Evolutionary conservation across 1,140 invertebrate species (phyloP), one percentile per base, ranked within the genome.

Genomic region (Eueides isabella): DNA sequence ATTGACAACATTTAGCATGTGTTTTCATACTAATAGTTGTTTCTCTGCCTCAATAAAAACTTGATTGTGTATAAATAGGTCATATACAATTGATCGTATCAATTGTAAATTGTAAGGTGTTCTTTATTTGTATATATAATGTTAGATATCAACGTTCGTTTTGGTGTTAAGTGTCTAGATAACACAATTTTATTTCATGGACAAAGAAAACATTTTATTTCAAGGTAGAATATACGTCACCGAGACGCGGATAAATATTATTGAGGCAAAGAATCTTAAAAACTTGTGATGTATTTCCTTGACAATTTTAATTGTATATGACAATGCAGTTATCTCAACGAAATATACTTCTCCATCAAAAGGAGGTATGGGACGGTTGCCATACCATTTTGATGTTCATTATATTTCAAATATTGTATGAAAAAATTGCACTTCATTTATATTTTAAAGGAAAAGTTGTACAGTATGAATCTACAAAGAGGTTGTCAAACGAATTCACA

Each of bases 1-100:
- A 62, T 69, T 72, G 61, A 26, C 75, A 79, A 73, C 76, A 63
- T 80, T 80, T 69, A 80, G 73, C 84, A 87, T 80, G 84, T 83
- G 84, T 84, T 81, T 78, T 79, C 31, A 71, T 67, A 31, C n/a
- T 73, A 74, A 70, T 61, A 73, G 66, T 72, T 69, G 71, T 70
- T 78, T 38, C 30, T 72, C 48, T 28, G 38, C 16, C 61, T 71
- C 62, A 64, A 71, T 71, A 41, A 64, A 61, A 71, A 63, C 61
- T 71, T 64, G 28, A 48, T 63, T 71, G 35, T 71, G 35, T 71
- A 33, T 69, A 69, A 65, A 68, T 74, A 74, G 72, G 67, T 70
- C 61, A 65, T 68, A 72, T 65, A 38, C 33, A 67, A 71, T 64
- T 71, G 69, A 71, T 64, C 61, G 61, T 70, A 70, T 65, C 61